Conservation (phyloP, 2,797 vertebrate species). For the Lagorchestes hirsutus region DNA sequence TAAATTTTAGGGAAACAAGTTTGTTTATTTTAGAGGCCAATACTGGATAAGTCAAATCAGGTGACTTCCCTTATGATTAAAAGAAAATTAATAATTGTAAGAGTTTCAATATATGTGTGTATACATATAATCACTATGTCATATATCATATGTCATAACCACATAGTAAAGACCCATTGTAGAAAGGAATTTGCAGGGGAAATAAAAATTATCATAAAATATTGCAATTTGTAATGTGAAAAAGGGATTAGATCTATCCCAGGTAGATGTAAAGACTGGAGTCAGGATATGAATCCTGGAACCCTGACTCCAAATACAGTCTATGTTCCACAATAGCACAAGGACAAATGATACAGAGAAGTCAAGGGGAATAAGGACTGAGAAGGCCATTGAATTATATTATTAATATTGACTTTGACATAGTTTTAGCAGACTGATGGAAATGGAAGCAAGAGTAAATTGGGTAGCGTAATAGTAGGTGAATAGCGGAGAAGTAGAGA, state of each 20-base stretch:
- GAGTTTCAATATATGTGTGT: neutral
- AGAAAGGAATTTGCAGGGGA: neutral
- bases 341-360: neutral
- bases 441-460: neutral
- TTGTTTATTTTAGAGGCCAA: neutral
- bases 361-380: neutral
- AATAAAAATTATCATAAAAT: neutral
- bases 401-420: neutral
- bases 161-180: neutral
- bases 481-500: neutral
- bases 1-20: neutral
- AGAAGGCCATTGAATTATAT: neutral
- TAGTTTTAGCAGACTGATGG: neutral
- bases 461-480: neutral
- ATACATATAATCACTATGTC: too few species aligned
- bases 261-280: neutral
- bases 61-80: neutral
- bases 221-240: neutral
- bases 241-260: neutral
- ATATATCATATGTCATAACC: neutral
- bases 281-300: neutral
- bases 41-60: neutral
- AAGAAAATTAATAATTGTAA: neutral
- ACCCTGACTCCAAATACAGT: neutral
- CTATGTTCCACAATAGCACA: neutral